Evolutionary conservation across 2,888 invertebrate genomes (phyloP).

Genomic region (Allygus modestus): DNA sequence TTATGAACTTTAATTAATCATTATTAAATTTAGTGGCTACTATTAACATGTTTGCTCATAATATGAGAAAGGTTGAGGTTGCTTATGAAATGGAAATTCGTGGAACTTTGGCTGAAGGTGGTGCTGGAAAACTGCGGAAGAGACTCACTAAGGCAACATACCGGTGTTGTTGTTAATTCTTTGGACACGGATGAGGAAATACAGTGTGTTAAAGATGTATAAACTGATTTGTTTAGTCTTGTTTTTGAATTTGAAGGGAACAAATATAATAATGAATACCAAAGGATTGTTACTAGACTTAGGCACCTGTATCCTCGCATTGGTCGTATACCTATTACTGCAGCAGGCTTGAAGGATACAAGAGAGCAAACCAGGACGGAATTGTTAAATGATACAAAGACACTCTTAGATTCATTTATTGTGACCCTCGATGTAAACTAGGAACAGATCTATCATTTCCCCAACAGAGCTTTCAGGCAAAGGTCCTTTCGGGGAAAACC

Average conservation of each 20-base stretch:
- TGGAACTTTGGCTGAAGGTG: not conserved
- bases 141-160: not conserved
- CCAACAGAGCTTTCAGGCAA: not conserved
- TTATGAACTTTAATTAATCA: not conserved
- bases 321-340: not conserved
- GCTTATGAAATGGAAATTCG: conserved; percentile 6
- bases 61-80: not conserved
- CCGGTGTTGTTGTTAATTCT: not conserved
- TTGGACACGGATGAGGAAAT: not conserved
- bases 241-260: conserved; percentile 1
- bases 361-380: not conserved
- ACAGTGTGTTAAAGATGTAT: not conserved
- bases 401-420: not conserved
- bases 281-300: conserved; percentile 19
- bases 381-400: not conserved
- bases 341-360: not conserved
- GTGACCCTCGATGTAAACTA: not conserved
- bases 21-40: not conserved
- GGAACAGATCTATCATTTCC: not conserved
- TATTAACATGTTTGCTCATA: conserved; percentile 24
- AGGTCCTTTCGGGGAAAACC: not conserved
- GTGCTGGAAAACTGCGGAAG: conserved; percentile 8
- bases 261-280: not conserved
- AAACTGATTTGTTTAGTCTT: not conserved
- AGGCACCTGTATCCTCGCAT: not conserved